phyloP scores from a whole-genome alignment of 2,797 vertebrate species.

The Falco biarmicus region DNA sequence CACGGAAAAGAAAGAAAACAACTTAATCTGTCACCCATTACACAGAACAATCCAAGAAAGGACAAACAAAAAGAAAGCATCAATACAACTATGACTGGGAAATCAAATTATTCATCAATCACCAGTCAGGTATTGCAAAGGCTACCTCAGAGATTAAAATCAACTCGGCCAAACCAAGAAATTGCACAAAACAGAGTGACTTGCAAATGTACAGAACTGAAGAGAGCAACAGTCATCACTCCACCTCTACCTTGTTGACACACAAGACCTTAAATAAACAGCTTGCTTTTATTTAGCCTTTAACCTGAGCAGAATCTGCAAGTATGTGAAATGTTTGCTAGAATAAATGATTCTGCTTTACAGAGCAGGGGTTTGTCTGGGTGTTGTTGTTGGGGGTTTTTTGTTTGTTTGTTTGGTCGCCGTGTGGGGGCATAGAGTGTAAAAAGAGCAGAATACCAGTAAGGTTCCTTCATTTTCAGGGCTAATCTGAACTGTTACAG shows the following conservation, averaged over 20 bases:
- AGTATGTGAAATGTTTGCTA: neutral
- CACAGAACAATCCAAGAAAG: neutral
- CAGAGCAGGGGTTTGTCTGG: neutral
- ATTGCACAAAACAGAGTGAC: neutral
- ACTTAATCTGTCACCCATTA: neutral
- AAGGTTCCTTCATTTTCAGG: neutral
- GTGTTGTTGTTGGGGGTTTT: fast-evolving
- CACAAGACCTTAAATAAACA: neutral
- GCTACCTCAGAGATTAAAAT: neutral
- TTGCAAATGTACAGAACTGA: neutral
- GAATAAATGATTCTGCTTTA: neutral
- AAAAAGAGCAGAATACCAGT: neutral
- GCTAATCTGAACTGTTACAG: neutral
- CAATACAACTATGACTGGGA: neutral
- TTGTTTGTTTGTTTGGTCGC: neutral
- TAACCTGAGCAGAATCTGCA: neutral
- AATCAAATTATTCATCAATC: neutral
- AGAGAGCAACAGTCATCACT: neutral
- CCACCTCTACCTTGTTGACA: neutral
- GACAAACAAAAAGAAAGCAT: neutral
- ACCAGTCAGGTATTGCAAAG: neutral
- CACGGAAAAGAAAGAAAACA: neutral
- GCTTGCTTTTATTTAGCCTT: neutral
- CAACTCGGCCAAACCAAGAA: neutral
- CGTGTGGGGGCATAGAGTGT: fast-evolving